Conservation (phyloP, 2,113 vertebrate genomes). For the Pleuronectes platessa region DNA sequence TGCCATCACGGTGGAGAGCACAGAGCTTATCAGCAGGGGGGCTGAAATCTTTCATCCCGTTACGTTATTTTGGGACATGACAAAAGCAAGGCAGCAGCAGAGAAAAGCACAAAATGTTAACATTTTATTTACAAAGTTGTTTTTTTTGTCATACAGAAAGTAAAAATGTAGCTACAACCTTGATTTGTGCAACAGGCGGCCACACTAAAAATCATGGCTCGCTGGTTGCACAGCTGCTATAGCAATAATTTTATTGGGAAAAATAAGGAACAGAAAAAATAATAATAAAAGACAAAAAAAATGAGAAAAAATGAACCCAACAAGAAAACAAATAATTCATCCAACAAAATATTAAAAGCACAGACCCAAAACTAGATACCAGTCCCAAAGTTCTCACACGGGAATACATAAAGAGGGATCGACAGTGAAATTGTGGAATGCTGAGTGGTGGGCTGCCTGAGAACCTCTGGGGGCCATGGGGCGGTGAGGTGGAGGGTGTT, state of each 20-base stretch:
- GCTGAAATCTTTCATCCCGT: neutral
- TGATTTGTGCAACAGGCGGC: constrained; percentile 85
- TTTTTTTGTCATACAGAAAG: constrained; percentile 90
- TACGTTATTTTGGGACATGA: neutral
- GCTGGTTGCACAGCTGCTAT: constrained; percentile 87
- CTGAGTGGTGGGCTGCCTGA: constrained; percentile 87
- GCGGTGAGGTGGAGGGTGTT: constrained; percentile 70
- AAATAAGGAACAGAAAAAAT: constrained; percentile 62
- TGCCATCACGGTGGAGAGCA: neutral
- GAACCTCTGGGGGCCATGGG: constrained; percentile 68
- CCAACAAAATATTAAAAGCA: constrained; percentile 91
- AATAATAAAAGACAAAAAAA: constrained; percentile 55
- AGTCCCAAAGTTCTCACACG: constrained; percentile 86
- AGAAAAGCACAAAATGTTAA: constrained; percentile 91
- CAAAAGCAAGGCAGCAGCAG: constrained; percentile 49
- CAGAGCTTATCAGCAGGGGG: neutral
- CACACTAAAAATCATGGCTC: constrained; percentile 85
- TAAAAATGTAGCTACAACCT: constrained; percentile 95
- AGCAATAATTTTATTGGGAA: constrained; percentile 86
- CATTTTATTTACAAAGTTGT: constrained; percentile 98
- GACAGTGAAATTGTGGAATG: constrained; percentile 89
- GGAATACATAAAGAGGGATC: constrained; percentile 84
- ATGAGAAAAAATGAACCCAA: constrained; percentile 82
- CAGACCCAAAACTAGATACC: constrained; percentile 87
- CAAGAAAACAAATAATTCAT: constrained; percentile 79